phyloP scores from a whole-genome alignment of 2,888 invertebrate species.

The Bombylius discolor region DNA sequence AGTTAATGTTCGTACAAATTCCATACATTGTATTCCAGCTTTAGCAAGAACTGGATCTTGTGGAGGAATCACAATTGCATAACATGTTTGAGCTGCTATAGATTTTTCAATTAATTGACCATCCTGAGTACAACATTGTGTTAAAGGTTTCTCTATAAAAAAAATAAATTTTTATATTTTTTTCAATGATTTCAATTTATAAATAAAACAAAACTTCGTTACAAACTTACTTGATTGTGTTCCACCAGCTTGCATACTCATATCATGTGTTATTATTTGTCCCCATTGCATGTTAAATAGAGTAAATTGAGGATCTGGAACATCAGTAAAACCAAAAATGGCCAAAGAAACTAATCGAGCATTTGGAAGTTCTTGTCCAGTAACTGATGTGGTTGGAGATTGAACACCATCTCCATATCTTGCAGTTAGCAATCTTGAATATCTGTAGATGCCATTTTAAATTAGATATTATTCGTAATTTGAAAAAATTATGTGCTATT shows the following conservation, averaged over 20 bases:
- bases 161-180: not conserved
- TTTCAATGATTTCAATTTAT: not conserved
- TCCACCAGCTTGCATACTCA: slow-evolving; percentile 39
- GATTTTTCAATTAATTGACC: slow-evolving; percentile 40
- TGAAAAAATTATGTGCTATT: not conserved
- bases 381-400: slow-evolving; percentile 47
- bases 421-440: slow-evolving; percentile 35
- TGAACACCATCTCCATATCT: slow-evolving; percentile 40
- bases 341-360: slow-evolving; percentile 56
- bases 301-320: slow-evolving; percentile 59
- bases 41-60: slow-evolving; percentile 42
- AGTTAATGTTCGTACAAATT: slow-evolving; percentile 50
- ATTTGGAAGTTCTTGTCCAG: slow-evolving; percentile 54
- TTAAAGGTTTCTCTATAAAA: slow-evolving; percentile 42
- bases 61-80: slow-evolving; percentile 41
- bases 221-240: slow-evolving; percentile 58
- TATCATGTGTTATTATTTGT: slow-evolving; percentile 47
- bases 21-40: slow-evolving; percentile 44
- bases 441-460: slow-evolving; percentile 21
- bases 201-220: not conserved
- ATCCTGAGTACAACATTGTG: slow-evolving; percentile 47
- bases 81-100: slow-evolving; percentile 33
- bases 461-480: not conserved
- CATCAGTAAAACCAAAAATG: slow-evolving; percentile 55
- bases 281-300: slow-evolving; percentile 55